Percentiles rank a stretch among this genome's conserved stretches.
These are phyloP conservation scores for Chiroxiphia lanceolata DNA, from an alignment of 2,797 vertebrate genomes.

Conservation along the genomic window DNA sequence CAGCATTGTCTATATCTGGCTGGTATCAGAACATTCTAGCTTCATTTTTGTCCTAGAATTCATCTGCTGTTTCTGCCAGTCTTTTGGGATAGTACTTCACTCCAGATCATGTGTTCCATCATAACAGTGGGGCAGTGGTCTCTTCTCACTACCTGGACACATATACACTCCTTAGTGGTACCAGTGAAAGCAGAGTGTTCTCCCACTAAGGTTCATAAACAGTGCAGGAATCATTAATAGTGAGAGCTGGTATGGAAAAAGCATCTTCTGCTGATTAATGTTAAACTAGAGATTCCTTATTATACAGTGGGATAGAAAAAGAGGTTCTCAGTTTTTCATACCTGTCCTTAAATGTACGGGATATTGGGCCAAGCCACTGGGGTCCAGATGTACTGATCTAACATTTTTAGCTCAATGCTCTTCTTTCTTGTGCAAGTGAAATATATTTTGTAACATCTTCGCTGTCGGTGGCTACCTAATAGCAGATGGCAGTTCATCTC, in stretches of 20 bases:
- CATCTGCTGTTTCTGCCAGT: background rate
- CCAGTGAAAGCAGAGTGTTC: background rate
- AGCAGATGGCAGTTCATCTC: background rate
- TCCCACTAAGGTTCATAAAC: background rate
- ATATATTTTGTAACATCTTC: background rate
- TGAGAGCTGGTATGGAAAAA: background rate
- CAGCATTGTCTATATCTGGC: background rate
- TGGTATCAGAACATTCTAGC: rapidly evolving
- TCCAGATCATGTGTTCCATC: background rate
- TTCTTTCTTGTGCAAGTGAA: background rate
- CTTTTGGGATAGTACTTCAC: background rate
- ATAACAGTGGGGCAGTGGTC: background rate
- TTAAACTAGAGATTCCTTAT: background rate
- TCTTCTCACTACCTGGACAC: background rate
- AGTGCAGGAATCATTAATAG: background rate
- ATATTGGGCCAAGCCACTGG: background rate
- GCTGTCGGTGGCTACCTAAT: background rate
- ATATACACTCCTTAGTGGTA: background rate
- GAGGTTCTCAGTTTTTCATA: background rate
- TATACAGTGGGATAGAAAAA: background rate
- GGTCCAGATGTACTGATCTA: background rate
- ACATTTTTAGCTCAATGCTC: background rate
- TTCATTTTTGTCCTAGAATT: background rate
- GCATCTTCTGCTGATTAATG: background rate
- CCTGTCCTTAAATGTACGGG: background rate